These are phyloP conservation scores for Octonoba sinensis DNA, from an alignment of 2,888 invertebrate genomes.

Conservation along the genomic window DNA sequence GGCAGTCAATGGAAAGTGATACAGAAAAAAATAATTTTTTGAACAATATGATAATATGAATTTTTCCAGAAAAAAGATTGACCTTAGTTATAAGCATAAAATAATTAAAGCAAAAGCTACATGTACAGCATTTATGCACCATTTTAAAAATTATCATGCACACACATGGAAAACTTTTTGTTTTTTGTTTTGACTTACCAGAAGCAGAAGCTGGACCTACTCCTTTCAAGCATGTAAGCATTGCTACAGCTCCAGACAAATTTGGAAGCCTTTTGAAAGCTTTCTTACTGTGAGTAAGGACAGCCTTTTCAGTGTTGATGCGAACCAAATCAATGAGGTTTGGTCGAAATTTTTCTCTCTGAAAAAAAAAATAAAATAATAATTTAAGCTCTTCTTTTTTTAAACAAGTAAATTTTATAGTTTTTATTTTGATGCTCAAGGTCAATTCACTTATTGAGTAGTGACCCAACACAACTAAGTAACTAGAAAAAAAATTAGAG, in stretches of 20 bases:
- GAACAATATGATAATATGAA: too few species aligned
- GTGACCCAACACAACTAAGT: not conserved
- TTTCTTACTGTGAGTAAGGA: conserved; percentile 91
- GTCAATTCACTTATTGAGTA: not conserved
- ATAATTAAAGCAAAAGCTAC: too few species aligned
- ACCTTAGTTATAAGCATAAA: too few species aligned
- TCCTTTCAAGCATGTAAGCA: conserved; percentile 92
- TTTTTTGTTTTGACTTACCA: conserved; percentile 72
- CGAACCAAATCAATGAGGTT: conserved; percentile 93
- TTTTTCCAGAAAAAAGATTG: not conserved
- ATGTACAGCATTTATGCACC: too few species aligned
- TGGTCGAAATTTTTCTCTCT: conserved; percentile 94
- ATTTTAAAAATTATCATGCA: too few species aligned
- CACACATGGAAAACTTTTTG: too few species aligned
- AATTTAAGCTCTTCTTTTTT: not conserved
- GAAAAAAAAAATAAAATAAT: conserved; percentile 66
- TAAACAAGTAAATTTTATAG: not conserved
- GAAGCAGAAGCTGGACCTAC: conserved; percentile 96
- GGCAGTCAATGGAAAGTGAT: not conserved
- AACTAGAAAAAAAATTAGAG: not conserved
- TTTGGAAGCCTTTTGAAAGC: conserved; percentile 89
- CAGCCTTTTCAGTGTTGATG: conserved; percentile 93
- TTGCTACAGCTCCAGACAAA: conserved; percentile 90
- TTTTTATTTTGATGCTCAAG: not conserved
- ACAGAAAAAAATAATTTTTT: not conserved